Conservation (phyloP, 2,888 invertebrate species). For the Caenorhabditis imperialis region DNA sequence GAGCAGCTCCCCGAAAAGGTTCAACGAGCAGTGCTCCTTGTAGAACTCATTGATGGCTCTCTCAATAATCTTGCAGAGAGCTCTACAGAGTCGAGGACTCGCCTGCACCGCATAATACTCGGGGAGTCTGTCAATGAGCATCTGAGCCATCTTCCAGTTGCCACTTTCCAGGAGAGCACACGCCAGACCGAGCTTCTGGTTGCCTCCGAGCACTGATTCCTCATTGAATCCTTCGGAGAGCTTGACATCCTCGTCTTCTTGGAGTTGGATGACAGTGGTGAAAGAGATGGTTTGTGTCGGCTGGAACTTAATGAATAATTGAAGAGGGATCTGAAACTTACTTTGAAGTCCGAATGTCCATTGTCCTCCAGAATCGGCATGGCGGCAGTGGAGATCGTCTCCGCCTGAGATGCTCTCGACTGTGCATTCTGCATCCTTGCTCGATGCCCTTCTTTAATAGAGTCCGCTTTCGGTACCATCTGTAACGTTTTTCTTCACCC, state of each 20-base stretch:
- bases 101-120: conserved; percentile 79
- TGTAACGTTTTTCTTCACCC: conserved; percentile 24
- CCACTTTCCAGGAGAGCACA: conserved; percentile 90
- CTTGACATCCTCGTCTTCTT: conserved; percentile 67
- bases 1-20: conserved; percentile 18
- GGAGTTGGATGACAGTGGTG: conserved; percentile 61
- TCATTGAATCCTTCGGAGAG: conserved; percentile 59
- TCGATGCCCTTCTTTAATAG: conserved; percentile 64
- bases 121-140: conserved; percentile 88
- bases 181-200: conserved; percentile 94
- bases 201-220: conserved; percentile 79
- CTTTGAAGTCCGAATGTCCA: neutral
- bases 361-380: conserved; percentile 51
- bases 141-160: conserved; percentile 90
- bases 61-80: conserved; percentile 68
- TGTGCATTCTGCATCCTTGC: conserved; percentile 80
- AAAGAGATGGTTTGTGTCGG: conserved; percentile 51
- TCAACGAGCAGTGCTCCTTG: conserved; percentile 35
- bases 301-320: too few species aligned
- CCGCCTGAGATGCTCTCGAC: conserved; percentile 85
- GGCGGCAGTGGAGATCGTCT: conserved; percentile 60
- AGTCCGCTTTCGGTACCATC: conserved; percentile 66
- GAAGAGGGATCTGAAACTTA: too few species aligned
- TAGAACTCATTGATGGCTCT: conserved; percentile 68
- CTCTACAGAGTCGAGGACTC: conserved; percentile 63